A percentile compares a stretch with the other conserved stretches of the same genome.
phyloP scores from a whole-genome alignment of 2,888 invertebrate genomes.

The Gibbula magus region DNA sequence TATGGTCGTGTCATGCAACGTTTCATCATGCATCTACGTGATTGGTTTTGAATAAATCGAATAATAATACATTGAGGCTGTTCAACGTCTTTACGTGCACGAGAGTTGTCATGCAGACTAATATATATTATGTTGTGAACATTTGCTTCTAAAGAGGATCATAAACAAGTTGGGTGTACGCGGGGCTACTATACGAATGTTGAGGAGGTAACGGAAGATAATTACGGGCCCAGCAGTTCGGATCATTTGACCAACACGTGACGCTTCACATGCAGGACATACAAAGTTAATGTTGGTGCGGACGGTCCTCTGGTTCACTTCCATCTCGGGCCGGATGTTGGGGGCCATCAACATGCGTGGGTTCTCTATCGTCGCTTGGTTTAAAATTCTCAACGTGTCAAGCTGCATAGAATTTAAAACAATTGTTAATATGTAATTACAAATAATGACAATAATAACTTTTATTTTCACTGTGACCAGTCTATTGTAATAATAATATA shows the following conservation, averaged over 20 bases:
- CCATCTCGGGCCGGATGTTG: constrained; percentile 95
- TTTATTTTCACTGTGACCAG: neutral
- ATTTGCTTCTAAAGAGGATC: neutral
- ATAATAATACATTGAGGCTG: too few species aligned
- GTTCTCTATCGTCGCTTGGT: constrained; percentile 57
- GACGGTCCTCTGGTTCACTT: constrained; percentile 93
- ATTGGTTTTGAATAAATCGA: too few species aligned
- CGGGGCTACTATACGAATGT: too few species aligned
- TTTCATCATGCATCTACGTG: too few species aligned
- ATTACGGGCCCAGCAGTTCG: constrained; percentile 12
- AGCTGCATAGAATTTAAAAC: constrained; percentile 46
- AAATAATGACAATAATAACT: neutral
- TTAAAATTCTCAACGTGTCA: constrained; percentile 52
- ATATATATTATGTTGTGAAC: too few species aligned
- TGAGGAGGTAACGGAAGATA: constrained; percentile 2
- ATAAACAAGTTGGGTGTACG: neutral
- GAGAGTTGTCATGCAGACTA: too few species aligned
- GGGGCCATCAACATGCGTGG: constrained; percentile 82
- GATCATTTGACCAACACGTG: constrained; percentile 19
- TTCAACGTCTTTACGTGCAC: too few species aligned
- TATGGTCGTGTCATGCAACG: too few species aligned
- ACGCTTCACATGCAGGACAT: constrained; percentile 41
- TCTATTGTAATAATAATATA: neutral
- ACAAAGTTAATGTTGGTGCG: constrained; percentile 96
- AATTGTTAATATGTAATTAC: neutral